These are phyloP conservation scores for Rhineura floridana DNA, from an alignment of 2,113 vertebrate species.

Conservation along the genomic window DNA sequence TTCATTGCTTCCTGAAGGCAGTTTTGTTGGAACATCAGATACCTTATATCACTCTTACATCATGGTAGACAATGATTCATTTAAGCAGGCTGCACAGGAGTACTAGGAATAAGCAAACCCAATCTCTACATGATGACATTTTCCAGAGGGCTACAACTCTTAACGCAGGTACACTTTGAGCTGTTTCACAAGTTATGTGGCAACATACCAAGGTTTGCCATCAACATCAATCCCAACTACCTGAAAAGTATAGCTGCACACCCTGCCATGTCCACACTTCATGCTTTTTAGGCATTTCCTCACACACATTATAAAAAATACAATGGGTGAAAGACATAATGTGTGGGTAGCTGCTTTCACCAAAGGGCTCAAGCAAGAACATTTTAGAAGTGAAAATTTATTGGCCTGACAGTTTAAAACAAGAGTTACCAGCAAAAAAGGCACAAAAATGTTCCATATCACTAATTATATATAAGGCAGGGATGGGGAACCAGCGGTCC, in stretches of 20 bases:
- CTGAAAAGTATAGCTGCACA: background rate
- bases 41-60: background rate
- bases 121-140: background rate
- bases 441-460: no score
- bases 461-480: no score
- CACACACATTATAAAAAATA: background rate
- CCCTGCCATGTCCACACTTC: background rate
- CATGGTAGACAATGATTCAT: no score
- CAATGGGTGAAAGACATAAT: background rate
- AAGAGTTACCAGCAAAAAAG: no score
- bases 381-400: no score
- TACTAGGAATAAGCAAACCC: background rate
- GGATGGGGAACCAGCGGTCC: no score
- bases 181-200: background rate
- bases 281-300: background rate
- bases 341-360: background rate
- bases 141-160: background rate
- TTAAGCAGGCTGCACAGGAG: background rate
- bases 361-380: background rate
- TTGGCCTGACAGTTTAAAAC: no score
- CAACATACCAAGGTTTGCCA: background rate
- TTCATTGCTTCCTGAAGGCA: background rate
- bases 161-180: background rate
- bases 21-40: background rate
- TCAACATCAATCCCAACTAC: background rate